phyloP scores from a whole-genome alignment of 1,140 invertebrate genomes.

The Diabrotica undecimpunctata region DNA sequence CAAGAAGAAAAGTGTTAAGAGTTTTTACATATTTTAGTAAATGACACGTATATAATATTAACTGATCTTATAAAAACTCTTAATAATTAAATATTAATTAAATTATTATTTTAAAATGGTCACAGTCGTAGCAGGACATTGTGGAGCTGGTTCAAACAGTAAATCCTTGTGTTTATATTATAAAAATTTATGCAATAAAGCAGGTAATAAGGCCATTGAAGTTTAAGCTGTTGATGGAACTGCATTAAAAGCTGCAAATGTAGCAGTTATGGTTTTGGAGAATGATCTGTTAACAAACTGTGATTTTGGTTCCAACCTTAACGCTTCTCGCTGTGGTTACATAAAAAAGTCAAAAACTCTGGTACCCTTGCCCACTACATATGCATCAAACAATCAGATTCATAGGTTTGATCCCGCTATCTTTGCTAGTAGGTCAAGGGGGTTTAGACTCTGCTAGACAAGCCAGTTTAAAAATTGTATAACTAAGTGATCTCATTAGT shows the following conservation, averaged over 20 bases:
- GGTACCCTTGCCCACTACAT: slow-evolving; percentile 70
- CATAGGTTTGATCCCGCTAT: slow-evolving; percentile 69
- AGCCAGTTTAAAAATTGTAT: slow-evolving; percentile 66
- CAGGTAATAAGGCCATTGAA: slow-evolving; percentile 70
- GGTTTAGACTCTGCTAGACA: slow-evolving; percentile 74
- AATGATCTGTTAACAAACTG: slow-evolving; percentile 88
- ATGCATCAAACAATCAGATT: slow-evolving; percentile 69
- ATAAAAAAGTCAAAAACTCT: slow-evolving; percentile 80
- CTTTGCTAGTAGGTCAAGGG: slow-evolving; percentile 73
- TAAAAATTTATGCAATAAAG: slow-evolving; percentile 64
- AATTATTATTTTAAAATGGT: too few relatives aligned
- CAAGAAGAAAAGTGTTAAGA: too few relatives aligned
- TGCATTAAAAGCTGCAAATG: slow-evolving; percentile 74
- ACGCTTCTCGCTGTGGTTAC: slow-evolving; percentile 76
- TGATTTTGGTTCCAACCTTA: slow-evolving; percentile 89
- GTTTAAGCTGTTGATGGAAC: slow-evolving; percentile 62
- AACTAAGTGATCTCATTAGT: slow-evolving; percentile 57
- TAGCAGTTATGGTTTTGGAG: slow-evolving; percentile 76
- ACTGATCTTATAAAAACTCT: too few relatives aligned
- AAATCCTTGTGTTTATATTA: slow-evolving; percentile 60
- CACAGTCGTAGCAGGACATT: too few relatives aligned
- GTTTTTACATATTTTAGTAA: too few relatives aligned
- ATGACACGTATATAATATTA: too few relatives aligned
- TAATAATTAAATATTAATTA: too few relatives aligned
- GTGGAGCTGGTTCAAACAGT: slow-evolving; percentile 73